Evolutionary conservation across 2,113 vertebrate genomes (phyloP).

Genomic region (Sterrhoptilus dennistouni): DNA sequence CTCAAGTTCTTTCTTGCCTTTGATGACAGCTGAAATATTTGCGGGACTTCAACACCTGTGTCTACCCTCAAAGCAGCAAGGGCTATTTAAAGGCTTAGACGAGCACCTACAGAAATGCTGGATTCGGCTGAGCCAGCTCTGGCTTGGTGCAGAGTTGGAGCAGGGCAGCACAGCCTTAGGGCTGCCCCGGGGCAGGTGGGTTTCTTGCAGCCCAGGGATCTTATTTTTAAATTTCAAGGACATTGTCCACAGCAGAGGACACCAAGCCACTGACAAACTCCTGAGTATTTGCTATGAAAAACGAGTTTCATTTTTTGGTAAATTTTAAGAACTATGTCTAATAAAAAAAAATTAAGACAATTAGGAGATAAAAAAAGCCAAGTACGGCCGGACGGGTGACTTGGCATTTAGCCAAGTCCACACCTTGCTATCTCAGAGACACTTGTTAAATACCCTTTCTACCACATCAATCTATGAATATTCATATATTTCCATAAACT

Average conservation of each 20-base stretch:
- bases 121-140: rapidly evolving
- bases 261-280: not conserved
- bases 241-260: not conserved
- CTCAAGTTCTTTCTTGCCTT: not conserved
- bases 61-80: not conserved
- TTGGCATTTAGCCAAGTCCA: too few relatives aligned
- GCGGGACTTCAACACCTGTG: not conserved
- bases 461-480: too few relatives aligned
- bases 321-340: too few relatives aligned
- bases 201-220: not conserved
- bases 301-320: too few relatives aligned
- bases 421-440: too few relatives aligned
- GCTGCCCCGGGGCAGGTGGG: not conserved
- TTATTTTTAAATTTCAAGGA: not conserved
- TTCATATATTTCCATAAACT: too few relatives aligned
- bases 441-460: too few relatives aligned
- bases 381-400: too few relatives aligned
- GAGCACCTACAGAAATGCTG: not conserved
- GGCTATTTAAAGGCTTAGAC: not conserved
- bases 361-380: too few relatives aligned
- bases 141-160: not conserved
- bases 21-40: not conserved
- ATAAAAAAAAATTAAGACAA: too few relatives aligned
- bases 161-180: not conserved
- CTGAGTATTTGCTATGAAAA: not conserved